Percentiles rank a stretch among this genome's conserved stretches.
Conservation (phyloP, 2,888 invertebrate genomes). For the Crematogaster levior region DNA sequence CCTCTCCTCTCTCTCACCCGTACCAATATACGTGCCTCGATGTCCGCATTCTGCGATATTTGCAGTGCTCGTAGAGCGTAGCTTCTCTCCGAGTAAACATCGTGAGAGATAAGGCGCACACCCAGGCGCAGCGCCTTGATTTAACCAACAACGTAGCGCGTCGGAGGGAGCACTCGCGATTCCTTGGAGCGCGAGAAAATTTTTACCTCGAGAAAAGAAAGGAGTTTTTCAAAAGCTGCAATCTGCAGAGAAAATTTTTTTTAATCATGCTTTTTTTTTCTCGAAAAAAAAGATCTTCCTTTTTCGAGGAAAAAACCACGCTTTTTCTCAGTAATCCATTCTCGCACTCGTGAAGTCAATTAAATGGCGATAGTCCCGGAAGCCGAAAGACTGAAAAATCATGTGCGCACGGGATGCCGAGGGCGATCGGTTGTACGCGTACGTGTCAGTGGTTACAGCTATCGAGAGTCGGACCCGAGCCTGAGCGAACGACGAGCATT, state of each 20-base stretch:
- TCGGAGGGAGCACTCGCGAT: conserved; percentile 35
- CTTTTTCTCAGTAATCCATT: neutral
- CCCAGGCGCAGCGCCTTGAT: conserved; percentile 42
- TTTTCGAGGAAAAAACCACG: neutral
- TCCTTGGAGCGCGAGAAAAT: conserved; percentile 14
- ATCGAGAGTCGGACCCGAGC: conserved; percentile 67
- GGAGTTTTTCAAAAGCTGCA: neutral
- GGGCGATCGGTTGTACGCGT: conserved; percentile 51
- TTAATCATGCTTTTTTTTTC: neutral
- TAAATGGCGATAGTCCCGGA: conserved; percentile 27
- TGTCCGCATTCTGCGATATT: conserved; percentile 64
- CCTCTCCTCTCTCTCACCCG: conserved; percentile 28
- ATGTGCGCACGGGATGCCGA: neutral
- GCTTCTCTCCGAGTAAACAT: conserved; percentile 68
- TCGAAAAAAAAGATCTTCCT: no score
- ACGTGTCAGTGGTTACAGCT: conserved; percentile 66
- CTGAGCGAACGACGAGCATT: conserved; percentile 75
- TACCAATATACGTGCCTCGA: conserved; percentile 42
- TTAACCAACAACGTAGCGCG: conserved; percentile 38
- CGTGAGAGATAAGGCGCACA: conserved; percentile 69
- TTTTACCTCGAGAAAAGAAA: neutral
- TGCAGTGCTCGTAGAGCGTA: conserved; percentile 45
- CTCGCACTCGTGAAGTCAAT: neutral
- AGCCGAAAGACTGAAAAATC: conserved; percentile 30
- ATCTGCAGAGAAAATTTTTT: neutral